phyloP scores from a whole-genome alignment of 1,140 invertebrate genomes.

The Ceratoteleas bidentatus region DNA sequence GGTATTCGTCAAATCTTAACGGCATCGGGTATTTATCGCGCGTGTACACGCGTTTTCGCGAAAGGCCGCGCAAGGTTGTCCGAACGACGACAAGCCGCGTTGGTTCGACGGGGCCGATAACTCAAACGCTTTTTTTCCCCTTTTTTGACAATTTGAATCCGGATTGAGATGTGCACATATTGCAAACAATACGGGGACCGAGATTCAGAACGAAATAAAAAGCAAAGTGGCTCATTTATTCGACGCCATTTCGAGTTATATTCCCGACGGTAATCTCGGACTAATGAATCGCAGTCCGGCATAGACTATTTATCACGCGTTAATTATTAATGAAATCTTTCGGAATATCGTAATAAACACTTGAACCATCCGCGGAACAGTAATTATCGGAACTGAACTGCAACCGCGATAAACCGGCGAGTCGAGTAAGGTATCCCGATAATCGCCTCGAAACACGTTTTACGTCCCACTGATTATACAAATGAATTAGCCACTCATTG shows the following conservation, averaged over 20 bases:
- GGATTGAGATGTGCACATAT: no score
- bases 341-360: conserved; percentile 36
- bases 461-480: conserved; percentile 28
- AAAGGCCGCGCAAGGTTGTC: not conserved
- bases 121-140: no score
- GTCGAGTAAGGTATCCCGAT: conserved; percentile 41
- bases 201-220: no score
- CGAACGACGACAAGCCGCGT: not conserved
- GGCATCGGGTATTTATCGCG: not conserved
- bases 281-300: conserved; percentile 37
- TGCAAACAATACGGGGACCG: no score
- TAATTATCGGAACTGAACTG: conserved; percentile 47
- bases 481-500: conserved; percentile 24
- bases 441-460: conserved; percentile 37
- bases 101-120: no score
- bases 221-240: no score
- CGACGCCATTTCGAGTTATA: no score
- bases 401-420: conserved; percentile 28
- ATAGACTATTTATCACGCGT: conserved; percentile 37
- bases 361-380: conserved; percentile 31
- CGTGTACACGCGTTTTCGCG: not conserved
- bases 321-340: conserved; percentile 51
- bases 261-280: conserved; percentile 23
- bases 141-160: no score
- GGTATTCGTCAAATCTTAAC: conserved; percentile 7